Evolutionary conservation across 2,113 vertebrate genomes (phyloP).

Genomic region (Zeus faber): DNA sequence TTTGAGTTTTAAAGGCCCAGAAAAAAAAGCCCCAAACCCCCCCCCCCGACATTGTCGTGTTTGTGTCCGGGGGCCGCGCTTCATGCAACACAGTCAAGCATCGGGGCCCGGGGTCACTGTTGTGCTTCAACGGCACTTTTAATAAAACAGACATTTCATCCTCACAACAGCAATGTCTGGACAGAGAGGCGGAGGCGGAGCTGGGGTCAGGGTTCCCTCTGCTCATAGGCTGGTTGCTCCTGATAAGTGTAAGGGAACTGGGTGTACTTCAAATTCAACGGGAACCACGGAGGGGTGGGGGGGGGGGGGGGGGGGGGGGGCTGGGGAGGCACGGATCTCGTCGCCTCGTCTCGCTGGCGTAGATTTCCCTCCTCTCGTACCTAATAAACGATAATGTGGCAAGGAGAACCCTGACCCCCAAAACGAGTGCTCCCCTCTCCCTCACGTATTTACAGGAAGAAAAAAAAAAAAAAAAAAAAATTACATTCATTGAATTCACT

Average conservation of each 20-base stretch:
- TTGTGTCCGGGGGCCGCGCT: no score
- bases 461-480: constrained; percentile 76
- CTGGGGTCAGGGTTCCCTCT: constrained; percentile 66
- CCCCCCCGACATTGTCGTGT: no score
- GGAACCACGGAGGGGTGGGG: constrained; percentile 54
- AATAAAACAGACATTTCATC: constrained; percentile 86
- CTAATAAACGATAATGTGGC: constrained; percentile 52
- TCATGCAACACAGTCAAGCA: no score
- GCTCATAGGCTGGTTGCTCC: constrained; percentile 74
- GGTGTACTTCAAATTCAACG: constrained; percentile 65
- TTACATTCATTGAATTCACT: constrained; percentile 80
- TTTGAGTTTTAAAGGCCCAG: no score
- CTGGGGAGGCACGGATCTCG: constrained; percentile 45
- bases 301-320: constrained; percentile 41
- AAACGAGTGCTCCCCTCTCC: constrained; percentile 53
- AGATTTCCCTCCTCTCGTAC: constrained; percentile 37
- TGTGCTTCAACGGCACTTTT: constrained; percentile 83
- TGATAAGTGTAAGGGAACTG: constrained; percentile 66
- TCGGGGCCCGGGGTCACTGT: constrained; percentile 74
- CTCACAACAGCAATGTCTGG: constrained; percentile 85
- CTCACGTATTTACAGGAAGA: constrained; percentile 77
- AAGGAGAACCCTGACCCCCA: constrained; percentile 66
- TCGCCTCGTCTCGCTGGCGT: constrained; percentile 54
- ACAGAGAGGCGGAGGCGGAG: constrained; percentile 70
- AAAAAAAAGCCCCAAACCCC: no score